Evolutionary conservation across 2,888 invertebrate genomes (phyloP), one percentile per base, ranked within the genome.

Genomic region (Hydropsyche betteni): DNA sequence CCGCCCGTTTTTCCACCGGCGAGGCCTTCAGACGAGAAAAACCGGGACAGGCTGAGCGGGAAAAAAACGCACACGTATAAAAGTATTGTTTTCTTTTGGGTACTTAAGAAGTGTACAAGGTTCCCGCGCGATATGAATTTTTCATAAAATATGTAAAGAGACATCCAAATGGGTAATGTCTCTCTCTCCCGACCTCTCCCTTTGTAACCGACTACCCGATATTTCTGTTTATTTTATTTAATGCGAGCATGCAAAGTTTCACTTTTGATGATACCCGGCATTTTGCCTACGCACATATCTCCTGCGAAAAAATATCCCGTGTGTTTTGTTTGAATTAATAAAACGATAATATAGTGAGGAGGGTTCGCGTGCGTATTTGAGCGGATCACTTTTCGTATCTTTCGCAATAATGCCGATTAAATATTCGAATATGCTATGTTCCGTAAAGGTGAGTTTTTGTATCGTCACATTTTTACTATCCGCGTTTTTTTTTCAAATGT

Each of bases 71-170:
- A 33, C 36, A 33, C 68, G n/a, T 8, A 33, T 16, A 33, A 38
- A n/a, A 68, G 68, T 50, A 51, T 69, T 51, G 69, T 69, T 51
- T 69, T 53, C 52, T 70, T 51, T 70, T 33, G 52, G 69, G 52
- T 36, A 34, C 70, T 34, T 53, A 34, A 52, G 70, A 53, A 53
- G 70, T 70, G 70, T 70, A 53, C 70, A 53, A 53, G 70, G 64
- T 64, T 70, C 12, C n/a, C 34, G 16, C 70, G 70, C 70, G 51
- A 70, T 70, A 70, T 70, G 70, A 70, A 70, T 70, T 70, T 70
- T 70, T 70, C 70, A 70, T 70, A 70, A 51, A 70, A 70, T 70
- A 70, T 70, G 70, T 70, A 70, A 70, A 70, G 70, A 70, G 52
- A 70, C 70, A 51, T 53, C 52, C 64, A 53, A 70, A 70, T 53